Evolutionary conservation across 2,113 vertebrate genomes (phyloP).

Genomic region (Crocuta crocuta): DNA sequence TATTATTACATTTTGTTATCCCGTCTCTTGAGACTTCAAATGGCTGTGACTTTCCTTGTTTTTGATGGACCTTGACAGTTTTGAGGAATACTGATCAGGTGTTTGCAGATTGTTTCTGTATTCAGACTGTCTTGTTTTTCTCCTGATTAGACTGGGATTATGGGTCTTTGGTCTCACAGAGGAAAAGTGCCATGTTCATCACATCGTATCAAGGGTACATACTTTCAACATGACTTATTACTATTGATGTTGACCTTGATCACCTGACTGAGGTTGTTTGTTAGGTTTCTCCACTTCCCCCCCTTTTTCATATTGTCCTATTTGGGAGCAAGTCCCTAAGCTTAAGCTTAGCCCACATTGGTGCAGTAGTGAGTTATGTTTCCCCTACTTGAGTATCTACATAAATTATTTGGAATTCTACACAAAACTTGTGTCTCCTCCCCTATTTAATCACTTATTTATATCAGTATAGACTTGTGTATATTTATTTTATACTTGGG

Average conservation of each 20-base stretch:
- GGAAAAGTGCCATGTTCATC: not conserved
- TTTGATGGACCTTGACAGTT: not conserved
- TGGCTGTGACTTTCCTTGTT: not conserved
- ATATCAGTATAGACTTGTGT: not conserved
- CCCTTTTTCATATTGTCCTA: not conserved
- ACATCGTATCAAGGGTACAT: not conserved
- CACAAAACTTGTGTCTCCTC: not conserved
- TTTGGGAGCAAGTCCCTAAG: not conserved
- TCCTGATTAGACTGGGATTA: not conserved
- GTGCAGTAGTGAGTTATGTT: not conserved
- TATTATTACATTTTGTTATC: not conserved
- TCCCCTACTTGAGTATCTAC: not conserved
- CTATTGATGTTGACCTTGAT: not conserved
- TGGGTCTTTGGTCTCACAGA: not conserved
- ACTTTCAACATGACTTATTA: not conserved
- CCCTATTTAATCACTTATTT: not conserved
- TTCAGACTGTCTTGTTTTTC: not conserved
- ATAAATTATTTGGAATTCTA: not conserved
- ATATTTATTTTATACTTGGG: not conserved
- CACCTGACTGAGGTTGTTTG: not conserved
- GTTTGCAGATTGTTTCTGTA: not conserved
- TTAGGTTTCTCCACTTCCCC: not conserved
- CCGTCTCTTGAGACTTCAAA: not conserved
- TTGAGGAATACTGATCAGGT: not conserved
- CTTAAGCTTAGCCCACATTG: not conserved